A percentile compares a stretch with the other conserved stretches of the same genome.
These are phyloP conservation scores for Hydraecia micacea DNA, from an alignment of 2,888 invertebrate species.

Conservation along the genomic window DNA sequence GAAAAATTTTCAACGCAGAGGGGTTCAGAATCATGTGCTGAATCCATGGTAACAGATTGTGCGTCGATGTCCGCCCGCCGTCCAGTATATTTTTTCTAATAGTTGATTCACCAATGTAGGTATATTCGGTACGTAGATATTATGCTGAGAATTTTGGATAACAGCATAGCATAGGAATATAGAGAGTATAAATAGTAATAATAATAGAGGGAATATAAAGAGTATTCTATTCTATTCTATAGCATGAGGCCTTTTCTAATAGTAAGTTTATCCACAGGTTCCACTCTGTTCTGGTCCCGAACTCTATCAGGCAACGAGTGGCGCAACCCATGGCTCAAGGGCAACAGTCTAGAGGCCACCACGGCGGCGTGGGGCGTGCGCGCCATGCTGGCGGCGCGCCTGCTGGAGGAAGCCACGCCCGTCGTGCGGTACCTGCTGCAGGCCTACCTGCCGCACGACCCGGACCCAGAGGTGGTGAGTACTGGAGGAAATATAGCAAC, in stretches of 20 bases:
- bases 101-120: neutral
- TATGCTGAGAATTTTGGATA: too few relatives aligned
- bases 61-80: too few relatives aligned
- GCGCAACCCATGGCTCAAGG: constrained; percentile 85
- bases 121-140: too few relatives aligned
- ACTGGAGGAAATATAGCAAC: neutral
- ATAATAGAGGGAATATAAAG: too few relatives aligned
- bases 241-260: neutral
- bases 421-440: constrained; percentile 83
- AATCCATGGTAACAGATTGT: too few relatives aligned
- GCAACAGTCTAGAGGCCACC: constrained; percentile 91
- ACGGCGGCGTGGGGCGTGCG: constrained; percentile 97
- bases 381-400: constrained; percentile 89
- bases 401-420: constrained; percentile 80
- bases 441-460: constrained; percentile 75
- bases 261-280: constrained; percentile 69
- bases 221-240: too few relatives aligned
- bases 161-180: neutral
- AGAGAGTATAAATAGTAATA: too few relatives aligned
- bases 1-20: too few relatives aligned
- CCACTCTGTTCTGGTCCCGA: constrained; percentile 85
- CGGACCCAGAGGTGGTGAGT: constrained; percentile 85
- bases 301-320: constrained; percentile 79
- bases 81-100: neutral
- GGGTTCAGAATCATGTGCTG: too few relatives aligned